Evolutionary conservation across 23 tunicate species (phyloP).

Genomic region (Clavelina lepadiformis): DNA sequence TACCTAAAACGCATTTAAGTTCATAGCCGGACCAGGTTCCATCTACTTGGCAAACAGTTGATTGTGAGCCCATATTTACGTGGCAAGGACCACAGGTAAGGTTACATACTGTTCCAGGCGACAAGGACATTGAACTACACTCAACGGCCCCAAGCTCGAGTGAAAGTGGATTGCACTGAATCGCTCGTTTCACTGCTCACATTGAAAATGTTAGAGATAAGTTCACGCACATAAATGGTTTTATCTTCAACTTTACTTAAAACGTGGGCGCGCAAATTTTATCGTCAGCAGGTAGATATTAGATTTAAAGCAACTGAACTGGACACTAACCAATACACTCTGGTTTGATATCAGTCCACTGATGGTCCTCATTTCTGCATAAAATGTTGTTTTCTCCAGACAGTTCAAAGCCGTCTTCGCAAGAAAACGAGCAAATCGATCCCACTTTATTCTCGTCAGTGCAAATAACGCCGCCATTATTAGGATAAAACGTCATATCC

Average conservation of each 20-base stretch:
- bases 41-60: neutral
- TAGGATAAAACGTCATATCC: conserved; percentile 7
- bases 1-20: neutral
- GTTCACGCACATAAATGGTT: too few relatives aligned
- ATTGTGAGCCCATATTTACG: too few relatives aligned
- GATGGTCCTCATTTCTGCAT: neutral
- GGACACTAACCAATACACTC: neutral
- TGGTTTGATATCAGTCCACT: conserved; percentile 14
- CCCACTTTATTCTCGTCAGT: conserved; percentile 1
- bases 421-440: conserved; percentile 5
- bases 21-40: neutral
- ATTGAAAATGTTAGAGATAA: too few relatives aligned
- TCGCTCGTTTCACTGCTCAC: neutral
- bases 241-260: too few relatives aligned
- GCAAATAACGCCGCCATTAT: conserved; percentile 10
- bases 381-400: conserved; percentile 1
- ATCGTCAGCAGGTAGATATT: too few relatives aligned
- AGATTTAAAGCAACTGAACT: too few relatives aligned
- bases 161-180: neutral
- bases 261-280: too few relatives aligned
- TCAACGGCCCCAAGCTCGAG: neutral
- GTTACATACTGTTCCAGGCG: too few relatives aligned
- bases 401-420: conserved; percentile 16
- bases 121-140: too few relatives aligned
- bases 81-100: too few relatives aligned